phyloP scores from a whole-genome alignment of 2,113 vertebrate species.

The Hipposideros armiger region DNA sequence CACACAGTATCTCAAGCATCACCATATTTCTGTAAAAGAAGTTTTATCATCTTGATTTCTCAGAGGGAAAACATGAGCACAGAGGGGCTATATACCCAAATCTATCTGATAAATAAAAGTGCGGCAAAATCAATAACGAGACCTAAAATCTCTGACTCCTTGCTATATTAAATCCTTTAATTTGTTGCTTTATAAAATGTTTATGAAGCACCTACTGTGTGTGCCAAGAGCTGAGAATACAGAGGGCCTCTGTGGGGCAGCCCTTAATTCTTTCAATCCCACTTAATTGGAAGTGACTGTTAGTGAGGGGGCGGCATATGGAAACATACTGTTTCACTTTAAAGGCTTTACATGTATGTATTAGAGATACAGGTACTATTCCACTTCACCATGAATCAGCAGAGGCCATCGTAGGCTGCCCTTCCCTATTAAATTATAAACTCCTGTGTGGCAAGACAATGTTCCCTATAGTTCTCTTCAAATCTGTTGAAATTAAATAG shows the following conservation, averaged over 20 bases:
- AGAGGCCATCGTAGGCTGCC: not conserved
- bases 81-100: slow-evolving; percentile 42
- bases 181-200: slow-evolving; percentile 53
- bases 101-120: slow-evolving; percentile 62
- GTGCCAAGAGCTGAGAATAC: not conserved
- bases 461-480: not conserved
- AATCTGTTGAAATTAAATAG: slow-evolving; percentile 46
- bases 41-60: slow-evolving; percentile 70
- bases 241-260: not conserved
- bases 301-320: not conserved
- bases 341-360: not conserved
- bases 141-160: slow-evolving; percentile 49
- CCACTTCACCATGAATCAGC: not conserved
- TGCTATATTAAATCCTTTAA: slow-evolving; percentile 11
- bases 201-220: slow-evolving; percentile 72
- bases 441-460: not conserved
- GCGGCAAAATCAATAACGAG: slow-evolving; percentile 46
- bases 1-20: slow-evolving; percentile 53
- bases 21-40: slow-evolving; percentile 67
- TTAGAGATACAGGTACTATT: slow-evolving; percentile 7
- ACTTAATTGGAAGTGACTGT: slow-evolving; percentile 30
- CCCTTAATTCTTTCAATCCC: not conserved
- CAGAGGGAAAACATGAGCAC: slow-evolving; percentile 40
- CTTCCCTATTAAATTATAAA: slow-evolving; percentile 38
- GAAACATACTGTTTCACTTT: slow-evolving; percentile 19